A percentile compares a stretch with the other conserved stretches of the same genome.
Conservation (phyloP, 1,140 invertebrate genomes). For the Stegodyphus dumicola region DNA sequence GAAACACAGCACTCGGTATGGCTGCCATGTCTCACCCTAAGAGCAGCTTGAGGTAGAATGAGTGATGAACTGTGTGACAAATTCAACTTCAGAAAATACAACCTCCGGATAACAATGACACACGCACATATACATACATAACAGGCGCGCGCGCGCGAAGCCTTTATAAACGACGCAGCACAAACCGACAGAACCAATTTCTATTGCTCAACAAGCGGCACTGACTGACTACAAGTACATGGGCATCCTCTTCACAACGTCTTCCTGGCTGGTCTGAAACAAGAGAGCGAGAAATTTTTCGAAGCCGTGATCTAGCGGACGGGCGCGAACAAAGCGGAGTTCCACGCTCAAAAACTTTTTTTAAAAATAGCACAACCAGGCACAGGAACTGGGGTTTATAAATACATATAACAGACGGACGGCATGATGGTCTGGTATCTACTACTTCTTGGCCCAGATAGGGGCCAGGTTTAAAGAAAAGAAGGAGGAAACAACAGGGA, state of each 20-base stretch:
- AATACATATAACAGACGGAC: conserved; percentile 24
- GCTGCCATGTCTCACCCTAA: conserved; percentile 12
- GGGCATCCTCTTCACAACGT: conserved; percentile 29
- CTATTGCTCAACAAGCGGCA: conserved; percentile 22
- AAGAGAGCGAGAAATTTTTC: conserved; percentile 17
- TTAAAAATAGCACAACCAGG: conserved; percentile 26
- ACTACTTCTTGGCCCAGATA: not conserved
- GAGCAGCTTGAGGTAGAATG: no score
- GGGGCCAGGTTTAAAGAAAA: not conserved
- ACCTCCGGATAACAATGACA: conserved; percentile 22
- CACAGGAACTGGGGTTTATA: conserved; percentile 9
- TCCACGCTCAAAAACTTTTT: not conserved
- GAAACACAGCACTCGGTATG: conserved; percentile 54
- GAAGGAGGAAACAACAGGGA: not conserved
- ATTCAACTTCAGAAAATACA: not conserved
- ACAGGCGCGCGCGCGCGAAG: not conserved
- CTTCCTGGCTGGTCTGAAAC: conserved; percentile 21
- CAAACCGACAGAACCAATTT: conserved; percentile 4
- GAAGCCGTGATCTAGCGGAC: conserved; percentile 14
- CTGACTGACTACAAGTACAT: conserved; percentile 40
- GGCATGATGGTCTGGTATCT: conserved; percentile 30
- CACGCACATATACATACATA: not conserved
- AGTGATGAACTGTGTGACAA: no score
- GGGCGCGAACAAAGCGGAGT: conserved; percentile 16
- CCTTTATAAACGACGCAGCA: not conserved